phyloP scores from a whole-genome alignment of 2,797 vertebrate species.

The Aldrovandia affinis region DNA sequence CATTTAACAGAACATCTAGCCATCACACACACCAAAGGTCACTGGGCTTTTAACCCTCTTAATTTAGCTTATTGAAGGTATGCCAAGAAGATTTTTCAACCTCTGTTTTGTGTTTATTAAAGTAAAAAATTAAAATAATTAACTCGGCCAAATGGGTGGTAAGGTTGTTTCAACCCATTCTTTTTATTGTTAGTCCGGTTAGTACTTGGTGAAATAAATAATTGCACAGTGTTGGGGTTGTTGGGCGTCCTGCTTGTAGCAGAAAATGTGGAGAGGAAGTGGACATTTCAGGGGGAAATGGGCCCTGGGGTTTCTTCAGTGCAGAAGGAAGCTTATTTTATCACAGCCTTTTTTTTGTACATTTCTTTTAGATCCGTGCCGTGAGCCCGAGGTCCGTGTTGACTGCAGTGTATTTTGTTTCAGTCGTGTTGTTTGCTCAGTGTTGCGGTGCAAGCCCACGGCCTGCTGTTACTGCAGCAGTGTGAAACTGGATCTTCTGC shows the following conservation, averaged over 20 bases:
- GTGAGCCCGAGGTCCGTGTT: neutral
- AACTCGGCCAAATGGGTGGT: neutral
- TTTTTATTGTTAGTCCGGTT: neutral
- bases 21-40: neutral
- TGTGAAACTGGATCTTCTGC: constrained; percentile 29
- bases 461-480: neutral
- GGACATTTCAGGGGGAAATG: neutral
- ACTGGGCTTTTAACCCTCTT: neutral
- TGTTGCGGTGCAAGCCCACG: neutral
- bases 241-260: neutral
- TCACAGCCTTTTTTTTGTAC: neutral
- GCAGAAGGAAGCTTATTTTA: neutral
- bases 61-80: neutral
- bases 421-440: neutral
- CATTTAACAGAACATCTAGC: too few species aligned
- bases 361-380: neutral
- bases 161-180: neutral
- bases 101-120: neutral
- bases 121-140: neutral
- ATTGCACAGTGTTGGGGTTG: neutral
- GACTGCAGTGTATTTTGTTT: neutral
- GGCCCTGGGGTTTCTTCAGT: neutral
- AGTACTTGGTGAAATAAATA: neutral
- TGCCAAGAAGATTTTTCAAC: neutral
- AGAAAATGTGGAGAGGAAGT: neutral